Evolutionary conservation across 1,140 invertebrate species (phyloP).

Genomic region (Aphelinus atriplicis): DNA sequence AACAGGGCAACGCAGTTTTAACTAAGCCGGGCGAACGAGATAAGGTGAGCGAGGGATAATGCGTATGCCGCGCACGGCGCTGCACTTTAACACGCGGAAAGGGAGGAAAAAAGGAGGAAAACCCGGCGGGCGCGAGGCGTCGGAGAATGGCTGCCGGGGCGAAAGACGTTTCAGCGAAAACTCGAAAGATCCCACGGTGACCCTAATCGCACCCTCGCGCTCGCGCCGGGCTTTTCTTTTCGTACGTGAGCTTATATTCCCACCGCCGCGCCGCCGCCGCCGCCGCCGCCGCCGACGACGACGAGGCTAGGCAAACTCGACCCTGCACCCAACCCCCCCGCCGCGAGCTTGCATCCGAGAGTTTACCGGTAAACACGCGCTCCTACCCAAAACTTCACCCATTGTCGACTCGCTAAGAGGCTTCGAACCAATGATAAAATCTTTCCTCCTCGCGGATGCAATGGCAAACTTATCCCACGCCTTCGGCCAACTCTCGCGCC

Average conservation of each 20-base stretch:
- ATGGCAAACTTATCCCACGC: no score
- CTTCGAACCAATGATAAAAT: no score
- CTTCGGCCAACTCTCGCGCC: no score
- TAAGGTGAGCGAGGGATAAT: no score
- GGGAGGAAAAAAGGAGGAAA: slow-evolving; percentile 1
- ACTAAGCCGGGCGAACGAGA: no score
- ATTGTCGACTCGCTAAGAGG: no score
- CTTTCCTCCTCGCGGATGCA: no score
- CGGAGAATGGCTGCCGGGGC: slow-evolving; percentile 3
- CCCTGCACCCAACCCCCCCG: background rate
- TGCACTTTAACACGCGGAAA: slow-evolving; percentile 6
- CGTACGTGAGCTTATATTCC: background rate
- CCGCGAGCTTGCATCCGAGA: no score
- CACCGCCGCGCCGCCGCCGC: no score
- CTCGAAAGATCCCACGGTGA: slow-evolving; percentile 7
- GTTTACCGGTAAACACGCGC: background rate
- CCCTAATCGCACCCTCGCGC: slow-evolving; percentile 3
- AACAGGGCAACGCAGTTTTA: background rate
- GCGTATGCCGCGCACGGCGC: no score
- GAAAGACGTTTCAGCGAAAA: background rate
- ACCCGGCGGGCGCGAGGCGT: background rate
- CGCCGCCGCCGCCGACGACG: no score
- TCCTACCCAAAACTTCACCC: no score
- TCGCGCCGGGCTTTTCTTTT: background rate
- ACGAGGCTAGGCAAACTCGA: background rate